These are phyloP conservation scores for Trematocara nigrifrons DNA, from an alignment of 2,113 vertebrate genomes.

Conservation along the genomic window DNA sequence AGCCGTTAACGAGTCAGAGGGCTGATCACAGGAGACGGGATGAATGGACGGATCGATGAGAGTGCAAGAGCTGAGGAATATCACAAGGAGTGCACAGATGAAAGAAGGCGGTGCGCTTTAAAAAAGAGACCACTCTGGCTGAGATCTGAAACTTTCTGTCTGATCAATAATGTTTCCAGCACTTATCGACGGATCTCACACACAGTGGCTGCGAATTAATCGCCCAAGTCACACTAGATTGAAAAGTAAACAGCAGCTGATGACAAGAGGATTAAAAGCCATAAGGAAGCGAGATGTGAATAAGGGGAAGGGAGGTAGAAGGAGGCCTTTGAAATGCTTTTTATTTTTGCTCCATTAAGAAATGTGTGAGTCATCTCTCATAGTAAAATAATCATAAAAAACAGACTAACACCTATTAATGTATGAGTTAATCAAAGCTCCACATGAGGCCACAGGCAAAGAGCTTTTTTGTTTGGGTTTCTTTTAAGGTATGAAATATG, in stretches of 20 bases:
- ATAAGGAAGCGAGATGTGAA: neutral
- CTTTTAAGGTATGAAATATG: neutral
- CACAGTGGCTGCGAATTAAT: neutral
- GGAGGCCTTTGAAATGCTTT: neutral
- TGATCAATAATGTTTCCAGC: slow-evolving; percentile 23
- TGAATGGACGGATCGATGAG: slow-evolving; percentile 35
- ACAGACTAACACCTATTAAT: neutral
- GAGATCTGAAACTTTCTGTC: slow-evolving; percentile 19
- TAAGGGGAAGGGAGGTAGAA: neutral
- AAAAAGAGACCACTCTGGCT: neutral
- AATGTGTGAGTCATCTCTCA: neutral
- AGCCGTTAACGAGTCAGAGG: slow-evolving; percentile 23
- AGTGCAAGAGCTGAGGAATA: slow-evolving; percentile 1
- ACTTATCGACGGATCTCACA: neutral
- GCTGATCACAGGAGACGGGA: slow-evolving; percentile 41
- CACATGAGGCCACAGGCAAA: neutral
- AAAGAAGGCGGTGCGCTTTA: neutral
- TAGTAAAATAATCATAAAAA: neutral
- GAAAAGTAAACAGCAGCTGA: neutral
- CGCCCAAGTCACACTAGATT: neutral
- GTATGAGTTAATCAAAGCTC: neutral
- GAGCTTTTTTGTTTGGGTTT: neutral
- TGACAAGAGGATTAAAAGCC: neutral
- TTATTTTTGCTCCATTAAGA: neutral
- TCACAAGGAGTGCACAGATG: neutral